Evolutionary conservation across 2,797 vertebrate genomes (phyloP), one percentile per base, ranked within the genome.

Genomic region (Lindbergichthys nudifrons): DNA sequence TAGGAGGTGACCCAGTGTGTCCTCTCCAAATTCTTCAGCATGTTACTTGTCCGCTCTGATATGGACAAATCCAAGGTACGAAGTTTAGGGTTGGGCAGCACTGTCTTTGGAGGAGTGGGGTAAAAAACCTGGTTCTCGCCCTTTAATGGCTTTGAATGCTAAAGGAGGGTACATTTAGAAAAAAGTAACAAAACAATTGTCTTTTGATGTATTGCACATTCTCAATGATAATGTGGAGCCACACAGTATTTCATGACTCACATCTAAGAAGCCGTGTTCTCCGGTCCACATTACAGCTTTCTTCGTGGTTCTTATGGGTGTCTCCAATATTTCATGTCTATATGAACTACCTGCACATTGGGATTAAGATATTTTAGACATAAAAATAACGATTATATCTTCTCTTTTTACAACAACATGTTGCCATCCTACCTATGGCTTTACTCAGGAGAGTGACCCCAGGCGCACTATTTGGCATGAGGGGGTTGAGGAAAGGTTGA

Each of bases 1-100:
- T 96, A 94, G 1, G 93, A 92, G 50, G 93, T 95, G 67, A 95
- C 41, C 95, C 95, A 94, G 2, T 92, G 93, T 4, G 89, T 77
- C 67, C 67, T 92, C 77, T 95, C 93, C 71, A 94, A 15, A 63
- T 95, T 96, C 82, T 42, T 88, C 74, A 95, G 81, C 74, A 93
- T 94, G 80, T 95, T 95, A 63, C 77, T 86, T 32, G 92, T 95
- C 75, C 87, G 92, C 60, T 92, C 70, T 60, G 90, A 89, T 23
- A 90, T 68, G 0, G 92, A 80, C 54, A 84, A 64, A 77, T 95
- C 90, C 90, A 86, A 79, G 4, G 89, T 23, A 47, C 89, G 89
- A 61, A 89, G 77, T 78, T 81, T 85, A 1, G 84, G 36, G 50
- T 94, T 96, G 46, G 93, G 89, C 63, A 80, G 64, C 9, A 91